A percentile compares a stretch with the other conserved stretches of the same genome.
phyloP scores from a whole-genome alignment of 1,140 invertebrate genomes.

The Neocloeon triangulifer region DNA sequence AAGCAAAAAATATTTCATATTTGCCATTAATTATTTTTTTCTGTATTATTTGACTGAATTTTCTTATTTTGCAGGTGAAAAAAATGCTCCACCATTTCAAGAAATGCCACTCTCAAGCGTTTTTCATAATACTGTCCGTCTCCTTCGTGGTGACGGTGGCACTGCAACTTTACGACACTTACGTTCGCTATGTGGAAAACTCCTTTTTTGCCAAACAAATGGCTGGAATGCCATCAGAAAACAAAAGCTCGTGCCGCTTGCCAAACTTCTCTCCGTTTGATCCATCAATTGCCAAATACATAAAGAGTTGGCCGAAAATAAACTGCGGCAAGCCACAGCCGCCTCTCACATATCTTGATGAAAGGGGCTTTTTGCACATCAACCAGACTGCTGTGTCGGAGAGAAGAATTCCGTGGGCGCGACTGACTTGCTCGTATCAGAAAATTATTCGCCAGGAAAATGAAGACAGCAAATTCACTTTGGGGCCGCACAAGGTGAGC shows the following conservation, averaged over 20 bases:
- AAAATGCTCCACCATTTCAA: too few species aligned
- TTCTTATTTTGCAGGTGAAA: too few species aligned
- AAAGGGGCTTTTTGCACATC: slow-evolving; percentile 4
- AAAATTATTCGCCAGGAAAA: not conserved
- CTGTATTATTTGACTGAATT: too few species aligned
- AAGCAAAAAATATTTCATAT: too few species aligned
- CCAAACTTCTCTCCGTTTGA: slow-evolving; percentile 6
- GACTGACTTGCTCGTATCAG: not conserved
- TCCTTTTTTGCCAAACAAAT: slow-evolving; percentile 3
- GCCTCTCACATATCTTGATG: slow-evolving; percentile 5
- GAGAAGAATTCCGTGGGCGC: not conserved
- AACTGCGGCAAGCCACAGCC: slow-evolving; percentile 4
- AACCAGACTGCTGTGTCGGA: not conserved
- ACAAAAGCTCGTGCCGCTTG: slow-evolving; percentile 3
- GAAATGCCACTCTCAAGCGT: too few species aligned
- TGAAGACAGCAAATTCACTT: slow-evolving; percentile 1
- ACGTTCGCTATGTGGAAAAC: too few species aligned
- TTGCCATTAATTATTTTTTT: too few species aligned
- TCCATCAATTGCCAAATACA: not conserved
- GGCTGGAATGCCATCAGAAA: too few species aligned
- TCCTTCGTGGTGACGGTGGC: too few species aligned
- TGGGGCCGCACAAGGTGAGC: too few species aligned
- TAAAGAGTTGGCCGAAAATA: not conserved
- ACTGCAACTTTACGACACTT: too few species aligned
- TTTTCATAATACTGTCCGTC: too few species aligned